Conservation (phyloP, 2,888 invertebrate genomes). For the Theristus sp. region DNA sequence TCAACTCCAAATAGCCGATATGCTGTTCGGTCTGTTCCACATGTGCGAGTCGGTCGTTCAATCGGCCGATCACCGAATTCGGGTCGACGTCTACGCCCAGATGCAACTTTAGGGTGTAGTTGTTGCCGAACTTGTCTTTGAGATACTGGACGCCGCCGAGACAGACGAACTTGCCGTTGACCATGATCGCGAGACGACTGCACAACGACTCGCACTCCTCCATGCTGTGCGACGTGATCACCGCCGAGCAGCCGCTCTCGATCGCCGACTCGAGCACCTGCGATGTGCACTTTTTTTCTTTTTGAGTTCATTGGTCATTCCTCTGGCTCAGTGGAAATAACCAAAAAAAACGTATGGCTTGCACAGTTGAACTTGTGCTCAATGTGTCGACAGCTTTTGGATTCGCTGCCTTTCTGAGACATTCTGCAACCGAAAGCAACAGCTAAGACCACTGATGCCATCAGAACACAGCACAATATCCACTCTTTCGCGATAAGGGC, state of each 20-base stretch:
- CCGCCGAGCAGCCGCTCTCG: background rate
- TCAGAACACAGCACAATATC: too few relatives aligned
- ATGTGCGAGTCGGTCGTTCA: background rate
- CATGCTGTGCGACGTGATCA: slow-evolving; percentile 6
- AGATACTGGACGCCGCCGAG: slow-evolving; percentile 9
- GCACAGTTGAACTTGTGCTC: too few relatives aligned
- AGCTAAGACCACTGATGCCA: too few relatives aligned
- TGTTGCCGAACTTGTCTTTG: slow-evolving; percentile 8
- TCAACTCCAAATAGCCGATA: background rate
- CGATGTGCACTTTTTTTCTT: too few relatives aligned
- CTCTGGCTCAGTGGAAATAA: too few relatives aligned
- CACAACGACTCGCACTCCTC: slow-evolving; percentile 10
- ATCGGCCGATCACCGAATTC: background rate
- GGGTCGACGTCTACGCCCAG: background rate
- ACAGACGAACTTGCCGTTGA: slow-evolving; percentile 8
- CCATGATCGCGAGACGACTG: slow-evolving; percentile 9
- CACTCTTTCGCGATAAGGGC: too few relatives aligned
- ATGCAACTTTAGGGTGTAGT: background rate
- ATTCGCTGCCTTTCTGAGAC: too few relatives aligned
- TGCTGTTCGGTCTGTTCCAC: background rate
- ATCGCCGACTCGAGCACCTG: background rate
- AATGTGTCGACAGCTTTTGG: too few relatives aligned
- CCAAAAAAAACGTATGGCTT: too few relatives aligned
- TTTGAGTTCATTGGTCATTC: too few relatives aligned
- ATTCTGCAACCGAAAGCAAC: too few relatives aligned